Conservation (phyloP, 2,797 vertebrate species). For the Coreius guichenoti region DNA sequence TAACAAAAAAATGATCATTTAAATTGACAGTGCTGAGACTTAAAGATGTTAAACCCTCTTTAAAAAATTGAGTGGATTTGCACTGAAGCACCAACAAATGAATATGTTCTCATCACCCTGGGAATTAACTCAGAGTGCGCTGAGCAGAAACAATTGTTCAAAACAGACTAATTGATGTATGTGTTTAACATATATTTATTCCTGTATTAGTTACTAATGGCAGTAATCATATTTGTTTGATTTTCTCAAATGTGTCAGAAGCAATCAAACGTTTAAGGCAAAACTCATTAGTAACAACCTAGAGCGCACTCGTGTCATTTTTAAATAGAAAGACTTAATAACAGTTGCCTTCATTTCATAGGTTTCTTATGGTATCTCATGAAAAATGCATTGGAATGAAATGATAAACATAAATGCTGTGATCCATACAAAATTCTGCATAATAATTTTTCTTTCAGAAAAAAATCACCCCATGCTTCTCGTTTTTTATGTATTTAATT, state of each 20-base stretch:
- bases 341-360: slow-evolving; percentile 45
- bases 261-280: slow-evolving; percentile 79
- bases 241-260: slow-evolving; percentile 73
- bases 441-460: neutral
- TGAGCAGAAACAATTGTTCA: slow-evolving; percentile 80
- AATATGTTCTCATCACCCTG: slow-evolving; percentile 70
- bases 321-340: slow-evolving; percentile 73
- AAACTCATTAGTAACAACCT: slow-evolving; percentile 72
- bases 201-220: slow-evolving; percentile 79
- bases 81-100: slow-evolving; percentile 73
- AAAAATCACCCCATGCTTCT: neutral
- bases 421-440: slow-evolving; percentile 4
- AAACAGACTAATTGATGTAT: slow-evolving; percentile 81
- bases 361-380: slow-evolving; percentile 31
- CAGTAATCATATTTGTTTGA: slow-evolving; percentile 79
- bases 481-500: neutral
- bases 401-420: neutral
- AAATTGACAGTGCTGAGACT: slow-evolving; percentile 61
- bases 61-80: slow-evolving; percentile 75
- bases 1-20: slow-evolving; percentile 62
- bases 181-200: slow-evolving; percentile 83
- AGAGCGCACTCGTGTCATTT: slow-evolving; percentile 65
- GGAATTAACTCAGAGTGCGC: slow-evolving; percentile 67
- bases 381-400: slow-evolving; percentile 25
- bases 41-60: slow-evolving; percentile 73